Percentiles rank a stretch among this genome's conserved stretches.
These are phyloP conservation scores for Machaerirhynchus nigripectus DNA, from an alignment of 2,113 vertebrate genomes.

Conservation along the genomic window DNA sequence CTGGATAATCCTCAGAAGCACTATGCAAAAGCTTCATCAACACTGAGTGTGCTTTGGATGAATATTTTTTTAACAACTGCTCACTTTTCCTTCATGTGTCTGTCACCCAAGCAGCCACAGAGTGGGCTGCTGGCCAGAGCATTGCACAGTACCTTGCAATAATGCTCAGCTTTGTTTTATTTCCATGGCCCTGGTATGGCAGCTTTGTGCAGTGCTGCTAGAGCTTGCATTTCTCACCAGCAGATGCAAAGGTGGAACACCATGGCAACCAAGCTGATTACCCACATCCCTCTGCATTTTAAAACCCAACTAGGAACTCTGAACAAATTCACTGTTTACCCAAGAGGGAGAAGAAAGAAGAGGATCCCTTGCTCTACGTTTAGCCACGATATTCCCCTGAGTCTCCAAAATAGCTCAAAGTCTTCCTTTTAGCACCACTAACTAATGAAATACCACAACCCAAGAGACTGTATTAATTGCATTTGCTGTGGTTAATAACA, in stretches of 20 bases:
- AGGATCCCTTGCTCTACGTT: not conserved
- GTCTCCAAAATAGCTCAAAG: not conserved
- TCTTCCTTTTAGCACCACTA: not conserved
- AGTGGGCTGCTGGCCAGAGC: not conserved
- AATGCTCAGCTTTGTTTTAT: not conserved
- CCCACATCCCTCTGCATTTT: not conserved
- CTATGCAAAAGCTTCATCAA: not conserved
- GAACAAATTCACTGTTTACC: not conserved
- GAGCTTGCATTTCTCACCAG: not conserved
- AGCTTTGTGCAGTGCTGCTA: not conserved
- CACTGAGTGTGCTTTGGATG: no score
- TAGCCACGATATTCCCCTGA: not conserved
- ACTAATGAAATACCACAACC: not conserved
- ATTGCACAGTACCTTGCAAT: not conserved
- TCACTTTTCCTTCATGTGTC: not conserved
- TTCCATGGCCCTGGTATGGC: not conserved
- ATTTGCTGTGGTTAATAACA: not conserved
- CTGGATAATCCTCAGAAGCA: not conserved
- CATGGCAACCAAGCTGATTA: slow-evolving; percentile 43
- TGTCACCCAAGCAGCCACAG: not conserved
- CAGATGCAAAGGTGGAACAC: not conserved
- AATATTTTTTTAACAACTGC: not conserved
- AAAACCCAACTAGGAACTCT: not conserved
- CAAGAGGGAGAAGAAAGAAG: not conserved
- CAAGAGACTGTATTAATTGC: not conserved